Conservation (phyloP, 2,888 invertebrate species). For the Steromphala cineraria region DNA sequence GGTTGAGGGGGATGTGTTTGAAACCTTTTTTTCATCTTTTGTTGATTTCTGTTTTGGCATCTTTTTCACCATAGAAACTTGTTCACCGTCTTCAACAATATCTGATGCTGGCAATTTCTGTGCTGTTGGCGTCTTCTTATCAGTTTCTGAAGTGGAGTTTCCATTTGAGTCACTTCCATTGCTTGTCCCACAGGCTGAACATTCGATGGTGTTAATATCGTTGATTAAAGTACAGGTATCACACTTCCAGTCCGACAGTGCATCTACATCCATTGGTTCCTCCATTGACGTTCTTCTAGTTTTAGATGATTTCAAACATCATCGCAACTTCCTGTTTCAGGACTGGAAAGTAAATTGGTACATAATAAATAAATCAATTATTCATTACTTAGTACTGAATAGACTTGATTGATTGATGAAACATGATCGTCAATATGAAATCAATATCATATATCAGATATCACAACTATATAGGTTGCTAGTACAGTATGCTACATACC, state of each 20-base stretch:
- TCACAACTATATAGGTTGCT: too few relatives aligned
- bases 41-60: conserved; percentile 18
- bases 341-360: too few relatives aligned
- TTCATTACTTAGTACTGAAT: too few relatives aligned
- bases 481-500: too few relatives aligned
- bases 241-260: conserved; percentile 47
- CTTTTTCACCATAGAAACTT: neutral
- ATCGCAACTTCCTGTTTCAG: too few relatives aligned
- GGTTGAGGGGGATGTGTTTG: neutral
- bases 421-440: too few relatives aligned
- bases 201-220: conserved; percentile 36
- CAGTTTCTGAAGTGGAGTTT: neutral
- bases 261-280: conserved; percentile 8
- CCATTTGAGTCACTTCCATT: neutral
- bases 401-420: too few relatives aligned
- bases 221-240: conserved; percentile 52
- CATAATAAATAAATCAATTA: too few relatives aligned
- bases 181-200: conserved; percentile 43
- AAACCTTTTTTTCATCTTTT: conserved; percentile 28
- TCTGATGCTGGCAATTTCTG: neutral
- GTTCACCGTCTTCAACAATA: conserved; percentile 14
- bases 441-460: too few relatives aligned
- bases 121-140: neutral
- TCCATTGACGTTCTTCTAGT: neutral
- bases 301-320: too few relatives aligned